Percentiles rank a stretch among this genome's conserved stretches.
Conservation (phyloP, 1,140 invertebrate species). For the Dendrolimus kikuchii region DNA sequence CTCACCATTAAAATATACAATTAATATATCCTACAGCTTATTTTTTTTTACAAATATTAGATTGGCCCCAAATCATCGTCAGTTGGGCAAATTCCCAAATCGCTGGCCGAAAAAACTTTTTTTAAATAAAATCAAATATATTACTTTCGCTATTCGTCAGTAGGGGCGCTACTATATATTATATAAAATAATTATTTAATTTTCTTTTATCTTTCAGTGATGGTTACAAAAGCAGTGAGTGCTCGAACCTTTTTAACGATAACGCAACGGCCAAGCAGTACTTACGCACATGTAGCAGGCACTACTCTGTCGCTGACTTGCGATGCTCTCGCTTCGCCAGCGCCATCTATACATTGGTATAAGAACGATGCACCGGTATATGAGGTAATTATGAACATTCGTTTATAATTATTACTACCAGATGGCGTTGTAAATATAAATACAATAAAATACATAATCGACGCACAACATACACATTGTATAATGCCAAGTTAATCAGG, state of each 20-base stretch:
- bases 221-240: constrained; percentile 5
- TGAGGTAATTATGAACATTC: constrained; percentile 62
- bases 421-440: too few relatives aligned
- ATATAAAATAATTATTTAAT: neutral
- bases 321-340: constrained; percentile 78
- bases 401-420: neutral
- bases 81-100: too few relatives aligned
- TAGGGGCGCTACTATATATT: neutral
- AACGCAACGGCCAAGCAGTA: constrained; percentile 52
- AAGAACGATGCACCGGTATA: constrained; percentile 74
- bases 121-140: too few relatives aligned
- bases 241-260: constrained; percentile 67
- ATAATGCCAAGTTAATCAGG: too few relatives aligned
- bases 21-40: too few relatives aligned
- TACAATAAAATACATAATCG: too few relatives aligned
- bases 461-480: too few relatives aligned
- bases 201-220: constrained; percentile 21
- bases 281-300: constrained; percentile 56
- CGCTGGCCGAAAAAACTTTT: too few relatives aligned
- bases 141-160: too few relatives aligned
- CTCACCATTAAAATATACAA: too few relatives aligned
- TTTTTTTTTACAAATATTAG: too few relatives aligned
- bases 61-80: too few relatives aligned
- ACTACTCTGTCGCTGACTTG: constrained; percentile 76
- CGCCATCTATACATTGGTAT: constrained; percentile 80